Evolutionary conservation across 2,888 invertebrate species (phyloP).

Genomic region (Copidosoma aretas): DNA sequence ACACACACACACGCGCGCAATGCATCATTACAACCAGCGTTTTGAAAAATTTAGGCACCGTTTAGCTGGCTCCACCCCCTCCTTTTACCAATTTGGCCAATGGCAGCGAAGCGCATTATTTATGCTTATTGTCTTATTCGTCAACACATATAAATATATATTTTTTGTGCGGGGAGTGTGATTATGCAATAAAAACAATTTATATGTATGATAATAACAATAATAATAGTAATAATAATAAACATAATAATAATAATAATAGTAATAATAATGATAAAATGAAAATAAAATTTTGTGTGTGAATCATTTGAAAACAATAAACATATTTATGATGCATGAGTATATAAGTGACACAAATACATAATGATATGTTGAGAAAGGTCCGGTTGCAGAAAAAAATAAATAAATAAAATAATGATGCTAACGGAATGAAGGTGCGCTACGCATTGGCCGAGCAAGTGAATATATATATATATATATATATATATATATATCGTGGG

Average conservation of each 20-base stretch:
- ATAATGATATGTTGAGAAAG: constrained; percentile 19
- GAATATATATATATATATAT: constrained; percentile 30
- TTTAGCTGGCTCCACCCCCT: constrained; percentile 63
- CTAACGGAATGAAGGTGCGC: constrained; percentile 45
- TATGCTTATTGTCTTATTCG: constrained; percentile 1
- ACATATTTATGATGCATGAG: constrained; percentile 10
- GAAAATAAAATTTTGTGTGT: constrained; percentile 1
- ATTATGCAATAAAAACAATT: constrained; percentile 36
- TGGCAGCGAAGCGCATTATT: constrained; percentile 58
- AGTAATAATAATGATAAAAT: constrained; percentile 25
- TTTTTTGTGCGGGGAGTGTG: constrained; percentile 41
- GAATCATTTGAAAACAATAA: constrained; percentile 31
- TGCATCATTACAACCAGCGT: constrained; percentile 52
- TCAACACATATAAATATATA: constrained; percentile 36
- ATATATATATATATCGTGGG: constrained; percentile 38
- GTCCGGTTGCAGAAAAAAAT: constrained; percentile 24
- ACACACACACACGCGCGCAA: constrained; percentile 23
- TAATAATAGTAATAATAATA: constrained; percentile 16
- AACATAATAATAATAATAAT: not conserved
- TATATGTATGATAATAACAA: constrained; percentile 24
- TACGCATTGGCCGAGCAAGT: constrained; percentile 58
- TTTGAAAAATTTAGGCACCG: constrained; percentile 57
- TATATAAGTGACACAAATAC: constrained; percentile 35
- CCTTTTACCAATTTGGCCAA: constrained; percentile 59
- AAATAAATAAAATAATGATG: constrained; percentile 25